Conservation (phyloP, 2,888 invertebrate species). For the Megastigmus dorsalis region DNA sequence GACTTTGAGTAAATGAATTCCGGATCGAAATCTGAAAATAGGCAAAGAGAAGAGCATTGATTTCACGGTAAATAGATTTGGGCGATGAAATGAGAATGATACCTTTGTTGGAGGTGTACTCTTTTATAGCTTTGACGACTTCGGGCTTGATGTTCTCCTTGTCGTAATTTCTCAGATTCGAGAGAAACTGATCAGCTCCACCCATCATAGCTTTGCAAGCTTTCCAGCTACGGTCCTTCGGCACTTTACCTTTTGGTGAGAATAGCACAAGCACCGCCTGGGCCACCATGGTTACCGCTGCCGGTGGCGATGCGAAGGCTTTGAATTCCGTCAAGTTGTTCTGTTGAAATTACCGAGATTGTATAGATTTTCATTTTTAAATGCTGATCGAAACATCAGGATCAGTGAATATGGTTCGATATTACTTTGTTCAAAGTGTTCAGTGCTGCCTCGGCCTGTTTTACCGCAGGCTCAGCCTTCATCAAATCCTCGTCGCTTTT, state of each 20-base stretch:
- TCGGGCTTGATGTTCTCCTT: constrained; percentile 95
- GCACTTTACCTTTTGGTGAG: constrained; percentile 87
- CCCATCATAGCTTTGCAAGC: constrained; percentile 93
- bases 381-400: no score
- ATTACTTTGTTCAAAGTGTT: constrained; percentile 90
- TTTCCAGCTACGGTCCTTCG: constrained; percentile 95
- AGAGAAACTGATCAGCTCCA: constrained; percentile 90
- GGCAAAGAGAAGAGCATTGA: neutral
- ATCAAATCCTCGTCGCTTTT: constrained; percentile 92
- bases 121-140: constrained; percentile 85
- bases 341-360: constrained; percentile 60
- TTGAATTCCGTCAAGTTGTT: constrained; percentile 95
- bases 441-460: constrained; percentile 92
- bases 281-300: constrained; percentile 89
- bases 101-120: constrained; percentile 75
- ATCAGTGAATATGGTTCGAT: neutral
- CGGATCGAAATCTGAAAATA: constrained; percentile 83
- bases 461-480: constrained; percentile 92
- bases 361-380: no score
- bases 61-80: neutral
- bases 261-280: constrained; percentile 93
- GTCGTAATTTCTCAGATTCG: constrained; percentile 89
- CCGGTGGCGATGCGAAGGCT: constrained; percentile 93
- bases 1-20: constrained; percentile 91
- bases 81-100: no score